A percentile compares a stretch with the other conserved stretches of the same genome.
Evolutionary conservation across 2,797 vertebrate species (phyloP).

Genomic region (Macroramphosus scolopax): DNA sequence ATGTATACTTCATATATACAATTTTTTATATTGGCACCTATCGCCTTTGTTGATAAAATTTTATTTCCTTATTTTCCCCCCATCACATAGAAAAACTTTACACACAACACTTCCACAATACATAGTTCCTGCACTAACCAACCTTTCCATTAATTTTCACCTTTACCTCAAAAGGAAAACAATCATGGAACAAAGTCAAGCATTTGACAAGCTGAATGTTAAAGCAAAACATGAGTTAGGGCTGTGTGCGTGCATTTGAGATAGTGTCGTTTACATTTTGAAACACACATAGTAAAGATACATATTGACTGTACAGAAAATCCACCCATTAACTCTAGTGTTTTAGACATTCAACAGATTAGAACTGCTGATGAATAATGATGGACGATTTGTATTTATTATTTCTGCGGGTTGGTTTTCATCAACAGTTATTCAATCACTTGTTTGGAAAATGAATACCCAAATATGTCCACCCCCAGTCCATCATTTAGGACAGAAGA

Average conservation of each 20-base stretch:
- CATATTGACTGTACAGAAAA: slow-evolving; percentile 54
- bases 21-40: slow-evolving; percentile 5
- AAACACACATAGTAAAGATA: slow-evolving; percentile 47
- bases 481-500: slow-evolving; percentile 39
- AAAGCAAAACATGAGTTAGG: slow-evolving; percentile 32
- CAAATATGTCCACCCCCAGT: slow-evolving; percentile 27
- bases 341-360: slow-evolving; percentile 37
- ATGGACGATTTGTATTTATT: slow-evolving; percentile 23
- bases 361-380: slow-evolving; percentile 19
- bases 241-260: slow-evolving; percentile 30
- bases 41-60: slow-evolving; percentile 49
- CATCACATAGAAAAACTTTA: slow-evolving; percentile 64
- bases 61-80: slow-evolving; percentile 56
- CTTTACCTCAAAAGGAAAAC: slow-evolving; percentile 33
- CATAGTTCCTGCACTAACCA: slow-evolving; percentile 43
- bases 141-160: slow-evolving; percentile 26
- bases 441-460: slow-evolving; percentile 41
- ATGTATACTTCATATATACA: too few species aligned
- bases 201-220: slow-evolving; percentile 38
- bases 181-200: slow-evolving; percentile 25
- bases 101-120: slow-evolving; percentile 54
- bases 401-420: slow-evolving; percentile 16
- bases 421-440: slow-evolving; percentile 29
- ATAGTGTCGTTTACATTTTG: slow-evolving; percentile 34
- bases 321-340: slow-evolving; percentile 45